Base-by-base conservation (phyloP, 2,797 vertebrate genomes). In the Tauraco hartlaubi region DNA sequence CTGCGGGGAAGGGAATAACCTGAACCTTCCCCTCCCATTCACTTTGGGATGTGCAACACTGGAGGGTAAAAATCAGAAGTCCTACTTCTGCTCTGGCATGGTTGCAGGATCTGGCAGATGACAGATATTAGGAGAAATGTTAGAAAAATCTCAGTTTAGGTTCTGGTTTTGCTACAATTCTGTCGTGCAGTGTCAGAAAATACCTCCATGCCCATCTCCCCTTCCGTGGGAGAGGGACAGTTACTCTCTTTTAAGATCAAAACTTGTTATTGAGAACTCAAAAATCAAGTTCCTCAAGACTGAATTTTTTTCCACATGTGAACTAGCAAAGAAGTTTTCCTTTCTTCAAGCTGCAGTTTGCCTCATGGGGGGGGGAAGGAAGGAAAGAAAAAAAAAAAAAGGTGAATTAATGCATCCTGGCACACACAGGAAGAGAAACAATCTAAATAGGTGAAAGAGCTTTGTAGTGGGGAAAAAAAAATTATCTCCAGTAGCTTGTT, bases 391-490 rank as follows among this genome's bases (percentile, higher is more conserved):
- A 41, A 15, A 5, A 15, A 37, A n/a, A 26, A 29, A 46, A 39
- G 3, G 16, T 62, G 54, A 80, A 74, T 77, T 44, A 61, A 58
- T 23, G 54, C 58, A 66, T 85, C 89, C 95, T 80, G 78, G 61
- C 67, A 77, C n/a, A 69, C 48, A 73, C 90, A 72, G 46, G 35
- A 68, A 78, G 79, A 75, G 52, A 73, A 71, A 58, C 81, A 46
- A 69, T 76, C 85, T 22, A 25, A 90, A 96, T 61, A 96, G 91
- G 81, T 94, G 85, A 92, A 91, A 95, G 88, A 77, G 74, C 63
- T 74, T 68, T 43, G 84, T 33, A 43, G 51, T 8, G 44, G 15
- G 22, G 11, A 29, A 58, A 59, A 55, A 46, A 41, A 25, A 48
- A 6, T 83, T n/a, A 56, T 77, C 86, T 85, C 58, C 62, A 94